Base-by-base conservation (phyloP, 2,113 vertebrate species). In the Machaerirhynchus nigripectus region DNA sequence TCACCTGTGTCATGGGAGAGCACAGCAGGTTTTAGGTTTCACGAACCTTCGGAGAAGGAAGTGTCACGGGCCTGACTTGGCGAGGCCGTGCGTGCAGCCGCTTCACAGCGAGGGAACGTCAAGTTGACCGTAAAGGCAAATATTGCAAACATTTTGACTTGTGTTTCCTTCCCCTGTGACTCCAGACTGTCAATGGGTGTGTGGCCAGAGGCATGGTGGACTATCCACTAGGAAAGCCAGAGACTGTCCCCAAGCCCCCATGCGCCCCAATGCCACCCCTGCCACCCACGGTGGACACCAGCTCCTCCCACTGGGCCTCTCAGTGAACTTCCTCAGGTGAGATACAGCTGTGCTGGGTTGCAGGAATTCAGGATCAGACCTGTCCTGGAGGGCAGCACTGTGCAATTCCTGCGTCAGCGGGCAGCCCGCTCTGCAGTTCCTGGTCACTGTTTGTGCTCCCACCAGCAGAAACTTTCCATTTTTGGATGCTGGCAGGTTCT, bases 241-340 rank as follows among this genome's bases (percentile, higher is more conserved):
- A 90, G 21, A 1, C 26, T 3, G 44, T 55, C 9, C 75, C 84
- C 55, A 31, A 5, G 17, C 24, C 37, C 1, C 53, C 24, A 1
- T 0, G 5, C 42, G 50, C 42, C 6, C 80, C 79, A 37, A 68
- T 94, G 96, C 86, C 97, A 0, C 50, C 93, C 3, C 30, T 98
- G 84, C 96, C 97, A 5, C 96, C 92, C 3, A 97, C 96, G 92
- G 93, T 64, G 0, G 95, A 96, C n/a, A 83, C 83, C 28, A 87
- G 92, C 59, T 96, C 92, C 85, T 98, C 96, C 8, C 97, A 93
- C 77, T 97, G 84, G 96, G 96, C 17, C 85, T 97, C 42, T 97
- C 93, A 0, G 80, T 96, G 60, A 94, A 55, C 78, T 96, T 96
- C 87, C 85, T 97, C 49, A 59, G 37, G 1, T 27, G 64, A 33